Conservation (phyloP, 2,888 invertebrate species). For the Cabera pusaria region DNA sequence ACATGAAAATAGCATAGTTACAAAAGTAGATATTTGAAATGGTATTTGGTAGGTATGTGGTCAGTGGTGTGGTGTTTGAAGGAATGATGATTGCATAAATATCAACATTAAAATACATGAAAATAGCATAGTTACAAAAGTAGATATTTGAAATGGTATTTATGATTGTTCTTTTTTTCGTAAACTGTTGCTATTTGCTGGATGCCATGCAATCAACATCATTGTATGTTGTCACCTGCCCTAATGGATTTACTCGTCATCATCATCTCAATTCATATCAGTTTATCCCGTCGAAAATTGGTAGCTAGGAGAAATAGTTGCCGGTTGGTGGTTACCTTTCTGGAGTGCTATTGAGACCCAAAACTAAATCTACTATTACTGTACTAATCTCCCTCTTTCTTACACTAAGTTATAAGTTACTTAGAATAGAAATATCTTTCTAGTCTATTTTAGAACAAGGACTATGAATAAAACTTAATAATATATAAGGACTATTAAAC, state of each 20-base stretch:
- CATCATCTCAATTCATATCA: slow-evolving; percentile 36
- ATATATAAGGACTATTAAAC: too few relatives aligned
- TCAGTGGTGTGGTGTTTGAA: too few relatives aligned
- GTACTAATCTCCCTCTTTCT: slow-evolving; percentile 17
- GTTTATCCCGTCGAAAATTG: slow-evolving; percentile 12
- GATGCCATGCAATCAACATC: slow-evolving; percentile 56
- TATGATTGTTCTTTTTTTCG: slow-evolving; percentile 8
- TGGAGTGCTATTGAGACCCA: slow-evolving; percentile 11
- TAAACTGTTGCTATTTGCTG: slow-evolving; percentile 31
- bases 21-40: too few relatives aligned
- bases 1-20: slow-evolving; percentile 26
- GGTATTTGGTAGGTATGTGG: too few relatives aligned
- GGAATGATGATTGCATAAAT: slow-evolving; percentile 62
- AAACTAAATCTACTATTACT: slow-evolving; percentile 22
- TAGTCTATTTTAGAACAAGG: slow-evolving; percentile 4
- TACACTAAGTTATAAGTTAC: too few relatives aligned
- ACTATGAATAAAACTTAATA: slow-evolving; percentile 11
- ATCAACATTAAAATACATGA: slow-evolving; percentile 22
- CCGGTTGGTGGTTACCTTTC: slow-evolving; percentile 31
- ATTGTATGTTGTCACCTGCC: slow-evolving; percentile 49
- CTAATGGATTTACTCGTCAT: slow-evolving; percentile 36
- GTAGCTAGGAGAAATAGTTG: slow-evolving; percentile 31
- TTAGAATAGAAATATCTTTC: too few relatives aligned
- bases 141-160: slow-evolving; percentile 7
- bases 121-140: slow-evolving; percentile 5